phyloP scores from a whole-genome alignment of 2,113 vertebrate species.

The Brevimyrus niger region DNA sequence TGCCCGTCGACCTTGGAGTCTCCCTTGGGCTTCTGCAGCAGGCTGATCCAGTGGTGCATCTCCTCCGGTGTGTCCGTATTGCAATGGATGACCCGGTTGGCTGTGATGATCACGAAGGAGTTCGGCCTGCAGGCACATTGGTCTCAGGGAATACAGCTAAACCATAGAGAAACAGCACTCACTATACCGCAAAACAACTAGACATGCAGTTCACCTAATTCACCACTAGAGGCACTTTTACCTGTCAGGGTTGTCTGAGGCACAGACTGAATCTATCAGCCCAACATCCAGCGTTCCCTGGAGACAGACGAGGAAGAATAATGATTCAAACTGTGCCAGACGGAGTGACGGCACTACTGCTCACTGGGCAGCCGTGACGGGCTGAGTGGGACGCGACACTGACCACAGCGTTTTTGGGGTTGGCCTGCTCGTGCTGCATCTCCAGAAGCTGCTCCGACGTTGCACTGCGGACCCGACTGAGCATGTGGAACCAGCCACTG shows the following conservation, averaged over 20 bases:
- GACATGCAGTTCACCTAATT: not conserved
- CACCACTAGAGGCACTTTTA: conserved; percentile 38
- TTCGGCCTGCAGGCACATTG: conserved; percentile 65
- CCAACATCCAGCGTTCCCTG: conserved; percentile 87
- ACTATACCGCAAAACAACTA: not conserved
- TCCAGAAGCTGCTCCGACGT: conserved; percentile 80
- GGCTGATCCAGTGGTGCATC: conserved; percentile 93
- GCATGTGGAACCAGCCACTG: conserved; percentile 83
- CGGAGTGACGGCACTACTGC: not conserved
- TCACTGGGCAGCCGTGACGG: not conserved
- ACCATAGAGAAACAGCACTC: not conserved
- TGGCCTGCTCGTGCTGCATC: conserved; percentile 88
- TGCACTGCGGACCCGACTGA: conserved; percentile 77
- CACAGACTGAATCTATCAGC: conserved; percentile 85
- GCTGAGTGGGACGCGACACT: conserved; percentile 38
- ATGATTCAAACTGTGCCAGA: not conserved
- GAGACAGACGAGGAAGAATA: not conserved
- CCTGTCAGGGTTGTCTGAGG: conserved; percentile 88
- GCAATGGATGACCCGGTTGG: conserved; percentile 87
- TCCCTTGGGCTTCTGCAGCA: conserved; percentile 84
- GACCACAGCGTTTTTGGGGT: conserved; percentile 89
- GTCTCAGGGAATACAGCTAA: not conserved
- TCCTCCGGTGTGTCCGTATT: conserved; percentile 84
- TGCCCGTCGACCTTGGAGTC: conserved; percentile 81
- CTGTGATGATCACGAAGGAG: conserved; percentile 90